Conservation (phyloP, 2,113 vertebrate species). For the Hippocampus guttulatus region DNA sequence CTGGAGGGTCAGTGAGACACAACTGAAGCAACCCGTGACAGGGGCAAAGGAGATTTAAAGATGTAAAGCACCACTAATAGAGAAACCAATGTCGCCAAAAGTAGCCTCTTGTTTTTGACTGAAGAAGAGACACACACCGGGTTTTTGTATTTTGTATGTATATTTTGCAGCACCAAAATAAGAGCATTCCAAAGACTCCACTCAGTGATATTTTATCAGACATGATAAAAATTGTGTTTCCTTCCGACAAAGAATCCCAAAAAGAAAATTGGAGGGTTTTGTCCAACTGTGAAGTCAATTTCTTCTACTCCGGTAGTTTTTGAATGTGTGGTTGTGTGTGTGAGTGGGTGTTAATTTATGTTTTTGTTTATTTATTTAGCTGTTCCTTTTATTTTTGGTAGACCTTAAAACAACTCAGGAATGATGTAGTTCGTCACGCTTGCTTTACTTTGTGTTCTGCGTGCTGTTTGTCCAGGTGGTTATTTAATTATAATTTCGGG, state of each 20-base stretch:
- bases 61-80: slow-evolving; percentile 14
- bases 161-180: slow-evolving; percentile 61
- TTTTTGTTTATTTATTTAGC: slow-evolving; percentile 59
- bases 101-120: slow-evolving; percentile 13
- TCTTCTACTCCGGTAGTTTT: slow-evolving; percentile 64
- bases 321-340: neutral
- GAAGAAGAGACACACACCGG: neutral
- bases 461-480: slow-evolving; percentile 21
- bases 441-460: slow-evolving; percentile 29
- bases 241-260: slow-evolving; percentile 23
- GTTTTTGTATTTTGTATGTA: slow-evolving; percentile 15
- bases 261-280: slow-evolving; percentile 13
- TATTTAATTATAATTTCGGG: slow-evolving; percentile 49
- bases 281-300: slow-evolving; percentile 60
- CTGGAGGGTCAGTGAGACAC: slow-evolving; percentile 45
- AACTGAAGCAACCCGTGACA: neutral
- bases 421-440: slow-evolving; percentile 4
- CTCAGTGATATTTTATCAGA: slow-evolving; percentile 5
- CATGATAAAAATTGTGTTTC: slow-evolving; percentile 38
- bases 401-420: slow-evolving; percentile 1
- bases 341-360: slow-evolving; percentile 57
- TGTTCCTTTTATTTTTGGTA: slow-evolving; percentile 1
- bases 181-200: slow-evolving; percentile 68
- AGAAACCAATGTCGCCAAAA: slow-evolving; percentile 53
- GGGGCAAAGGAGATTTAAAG: slow-evolving; percentile 3